Percentiles rank a stretch among this genome's conserved stretches.
phyloP scores from a whole-genome alignment of 37 sponge, comb jelly and placozoan species.

The Petrosia ficiformis region DNA sequence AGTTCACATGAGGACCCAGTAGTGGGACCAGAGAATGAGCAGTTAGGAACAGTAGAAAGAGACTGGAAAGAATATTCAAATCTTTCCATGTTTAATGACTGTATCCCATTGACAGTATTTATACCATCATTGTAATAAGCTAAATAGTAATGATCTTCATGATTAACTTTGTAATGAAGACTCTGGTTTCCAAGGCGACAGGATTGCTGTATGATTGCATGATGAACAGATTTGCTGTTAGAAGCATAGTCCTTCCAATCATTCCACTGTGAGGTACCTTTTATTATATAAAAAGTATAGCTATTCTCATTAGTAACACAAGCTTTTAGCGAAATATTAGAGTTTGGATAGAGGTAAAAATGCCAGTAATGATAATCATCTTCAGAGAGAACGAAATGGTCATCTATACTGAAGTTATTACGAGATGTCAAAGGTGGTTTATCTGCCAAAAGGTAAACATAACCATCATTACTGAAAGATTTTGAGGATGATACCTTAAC shows the following conservation, averaged over 20 bases:
- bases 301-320: not conserved
- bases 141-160: not conserved
- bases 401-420: not conserved
- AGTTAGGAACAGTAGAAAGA: not conserved
- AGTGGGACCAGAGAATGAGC: not conserved
- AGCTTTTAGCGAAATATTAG: not conserved
- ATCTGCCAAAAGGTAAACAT: not conserved
- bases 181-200: not conserved
- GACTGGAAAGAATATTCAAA: conserved; percentile 3
- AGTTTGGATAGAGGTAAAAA: not conserved
- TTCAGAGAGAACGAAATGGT: not conserved
- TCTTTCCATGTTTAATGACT: not conserved
- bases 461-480: not conserved
- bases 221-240: not conserved
- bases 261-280: not conserved
- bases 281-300: not conserved
- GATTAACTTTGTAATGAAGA: not conserved
- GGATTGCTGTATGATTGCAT: not conserved
- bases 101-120: not conserved
- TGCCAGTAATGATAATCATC: not conserved
- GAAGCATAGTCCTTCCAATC: not conserved
- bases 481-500: not conserved
- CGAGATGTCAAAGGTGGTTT: not conserved
- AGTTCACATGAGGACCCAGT: no score
- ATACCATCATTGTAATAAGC: not conserved